Conservation (phyloP, 2,888 invertebrate species). For the Artemia sinica region DNA sequence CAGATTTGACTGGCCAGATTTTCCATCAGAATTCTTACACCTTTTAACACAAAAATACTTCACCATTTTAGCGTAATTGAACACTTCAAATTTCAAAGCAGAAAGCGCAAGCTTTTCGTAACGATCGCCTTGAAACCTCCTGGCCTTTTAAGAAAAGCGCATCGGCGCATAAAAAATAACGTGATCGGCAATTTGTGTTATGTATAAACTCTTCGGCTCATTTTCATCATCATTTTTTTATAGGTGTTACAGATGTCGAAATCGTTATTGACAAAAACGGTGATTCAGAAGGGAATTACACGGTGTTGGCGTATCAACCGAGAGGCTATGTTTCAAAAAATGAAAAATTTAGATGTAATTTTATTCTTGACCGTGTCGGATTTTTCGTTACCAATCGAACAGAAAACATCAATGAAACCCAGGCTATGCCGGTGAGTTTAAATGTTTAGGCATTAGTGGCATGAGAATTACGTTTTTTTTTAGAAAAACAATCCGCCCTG, state of each 20-base stretch:
- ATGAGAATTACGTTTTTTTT: conserved; percentile 39
- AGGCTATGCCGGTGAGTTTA: conserved; percentile 32
- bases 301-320: conserved; percentile 52
- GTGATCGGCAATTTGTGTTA: no score
- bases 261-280: conserved; percentile 80
- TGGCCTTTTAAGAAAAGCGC: no score
- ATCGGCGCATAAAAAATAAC: no score
- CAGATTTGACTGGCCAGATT: no score
- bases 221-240: conserved; percentile 24
- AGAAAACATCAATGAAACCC: conserved; percentile 14
- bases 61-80: no score
- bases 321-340: conserved; percentile 29
- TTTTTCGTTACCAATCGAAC: conserved; percentile 25
- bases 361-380: conserved; percentile 59
- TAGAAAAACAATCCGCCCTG: conserved; percentile 17
- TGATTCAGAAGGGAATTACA: conserved; percentile 93
- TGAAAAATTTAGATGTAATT: conserved; percentile 45
- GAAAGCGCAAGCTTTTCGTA: no score
- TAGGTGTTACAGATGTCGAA: conserved; percentile 83
- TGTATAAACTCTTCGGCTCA: conserved; percentile 10
- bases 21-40: no score
- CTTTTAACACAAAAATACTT: no score
- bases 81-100: no score
- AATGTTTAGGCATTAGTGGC: conserved; percentile 57
- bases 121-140: no score